These are phyloP conservation scores for Megalonaias nervosa DNA, from an alignment of 1,140 invertebrate species.

Conservation along the genomic window DNA sequence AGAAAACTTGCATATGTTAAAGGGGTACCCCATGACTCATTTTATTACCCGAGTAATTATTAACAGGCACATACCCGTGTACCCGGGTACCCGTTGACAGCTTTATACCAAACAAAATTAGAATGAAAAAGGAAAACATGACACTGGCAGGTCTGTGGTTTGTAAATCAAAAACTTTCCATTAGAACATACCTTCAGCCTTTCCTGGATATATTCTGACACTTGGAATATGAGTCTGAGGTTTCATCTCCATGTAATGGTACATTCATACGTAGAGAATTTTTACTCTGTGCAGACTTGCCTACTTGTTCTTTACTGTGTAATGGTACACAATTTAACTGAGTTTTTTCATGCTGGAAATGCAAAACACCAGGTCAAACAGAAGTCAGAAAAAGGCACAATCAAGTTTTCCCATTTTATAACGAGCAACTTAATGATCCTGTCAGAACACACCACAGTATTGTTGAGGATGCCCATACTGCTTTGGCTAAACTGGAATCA, in stretches of 20 bases:
- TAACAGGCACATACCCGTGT: too few relatives aligned
- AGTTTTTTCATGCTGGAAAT: conserved; percentile 27
- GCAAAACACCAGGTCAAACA: conserved; percentile 14
- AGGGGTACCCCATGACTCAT: too few relatives aligned
- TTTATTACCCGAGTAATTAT: too few relatives aligned
- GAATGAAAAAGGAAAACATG: conserved; percentile 29
- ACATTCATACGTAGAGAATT: conserved; percentile 13
- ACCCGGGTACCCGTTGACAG: too few relatives aligned
- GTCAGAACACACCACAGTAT: conserved; percentile 9
- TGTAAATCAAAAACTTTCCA: conserved; percentile 27
- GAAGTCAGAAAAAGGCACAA: conserved; percentile 16
- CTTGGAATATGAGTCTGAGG: neutral
- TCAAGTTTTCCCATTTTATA: conserved; percentile 19
- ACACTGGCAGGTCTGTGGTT: conserved; percentile 25
- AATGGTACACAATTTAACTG: conserved; percentile 22
- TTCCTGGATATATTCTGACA: conserved; percentile 5
- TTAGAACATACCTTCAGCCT: conserved; percentile 20
- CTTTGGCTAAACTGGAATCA: neutral
- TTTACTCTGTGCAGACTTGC: conserved; percentile 26
- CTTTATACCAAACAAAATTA: conserved; percentile 13
- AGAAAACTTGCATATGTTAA: too few relatives aligned
- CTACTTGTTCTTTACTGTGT: conserved; percentile 17
- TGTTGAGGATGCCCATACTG: conserved; percentile 1
- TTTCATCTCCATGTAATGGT: conserved; percentile 2
- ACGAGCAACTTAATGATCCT: conserved; percentile 19